Conservation (phyloP, 2,888 invertebrate genomes). For the Amiota minor region DNA sequence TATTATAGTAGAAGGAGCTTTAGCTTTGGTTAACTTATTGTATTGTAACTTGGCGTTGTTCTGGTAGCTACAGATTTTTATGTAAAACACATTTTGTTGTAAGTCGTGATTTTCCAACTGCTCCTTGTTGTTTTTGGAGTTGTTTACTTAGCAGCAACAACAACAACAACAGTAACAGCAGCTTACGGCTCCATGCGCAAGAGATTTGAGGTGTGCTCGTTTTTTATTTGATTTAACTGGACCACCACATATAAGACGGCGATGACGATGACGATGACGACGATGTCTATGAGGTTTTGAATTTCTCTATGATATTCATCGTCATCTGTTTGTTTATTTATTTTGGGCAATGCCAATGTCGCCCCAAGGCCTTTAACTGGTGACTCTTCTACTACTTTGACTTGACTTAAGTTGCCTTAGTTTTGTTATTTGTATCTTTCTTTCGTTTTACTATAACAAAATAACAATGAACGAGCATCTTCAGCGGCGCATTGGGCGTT, state of each 20-base stretch:
- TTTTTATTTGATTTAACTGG: conserved; percentile 50
- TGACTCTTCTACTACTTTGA: not conserved
- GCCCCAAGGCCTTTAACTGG: not conserved
- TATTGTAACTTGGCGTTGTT: not conserved
- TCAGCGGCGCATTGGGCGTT: conserved; percentile 64
- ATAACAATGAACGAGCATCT: conserved; percentile 12
- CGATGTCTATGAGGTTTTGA: conserved; percentile 47
- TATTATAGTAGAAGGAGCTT: too few relatives aligned
- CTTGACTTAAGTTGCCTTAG: too few relatives aligned
- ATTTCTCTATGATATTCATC: conserved; percentile 21
- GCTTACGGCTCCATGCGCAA: too few relatives aligned
- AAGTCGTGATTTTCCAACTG: conserved; percentile 46
- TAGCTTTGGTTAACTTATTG: too few relatives aligned
- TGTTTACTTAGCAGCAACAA: too few relatives aligned
- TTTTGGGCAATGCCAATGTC: conserved; percentile 5
- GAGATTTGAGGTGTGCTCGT: conserved; percentile 23
- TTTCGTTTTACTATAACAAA: too few relatives aligned
- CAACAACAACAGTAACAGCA: too few relatives aligned
- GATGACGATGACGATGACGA: conserved; percentile 25
- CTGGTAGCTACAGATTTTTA: conserved; percentile 43
- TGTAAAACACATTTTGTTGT: conserved; percentile 42
- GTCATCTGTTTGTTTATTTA: conserved; percentile 6
- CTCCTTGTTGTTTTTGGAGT: conserved; percentile 4
- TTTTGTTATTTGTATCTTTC: too few relatives aligned
- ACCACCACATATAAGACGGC: conserved; percentile 46